Base-by-base conservation (phyloP, 2,888 invertebrate species). In the Brachynemurus nebulosus region DNA sequence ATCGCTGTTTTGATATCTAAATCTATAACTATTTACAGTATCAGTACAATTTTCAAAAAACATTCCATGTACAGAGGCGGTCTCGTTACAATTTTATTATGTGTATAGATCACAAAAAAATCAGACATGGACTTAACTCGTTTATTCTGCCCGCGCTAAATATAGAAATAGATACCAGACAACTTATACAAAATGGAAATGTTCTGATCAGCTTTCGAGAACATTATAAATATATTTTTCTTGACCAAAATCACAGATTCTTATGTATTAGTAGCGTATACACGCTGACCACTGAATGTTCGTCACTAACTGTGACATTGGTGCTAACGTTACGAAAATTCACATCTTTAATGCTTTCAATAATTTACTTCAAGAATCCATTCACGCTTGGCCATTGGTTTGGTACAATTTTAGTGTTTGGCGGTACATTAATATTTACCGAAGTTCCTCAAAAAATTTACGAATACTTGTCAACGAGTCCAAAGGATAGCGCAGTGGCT, bases 271-370 rank as follows among this genome's bases (percentile, higher is more conserved):
- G 89, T 60, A 86, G 91, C 7, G 97, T 98, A 2, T 98, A 93
- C 58, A 78, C 86, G 21, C 68, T 97, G 57, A 96, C 95, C 1
- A 86, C 96, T 0, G 92, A 93, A 63, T 93, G 92, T 59, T 76
- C 89, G 1, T 93, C 96, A 0, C 65, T 98, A 36, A 91, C 92
- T 0, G 95, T 98, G 2, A 97, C 96, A 0, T 69, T 98, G 52
- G 91, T 98, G 1, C 85, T 98, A 21, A 98, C 98, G 0, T 65
- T 97, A 44, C 72, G 98, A 40, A 98, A 98, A 66, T 98, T 98
- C 60, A 74, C 90, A 23, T 95, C 95, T 0, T 69, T 98, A 27
- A 64, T 98, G n/a, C 85, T 98, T 59, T 97, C 96, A 1, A 93
- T 98, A 53, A 55, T 89, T 40, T 92, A 95, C 64, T 98, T 98